Conservation (phyloP, 2,888 invertebrate species). For the Caenorhabditis sp. region DNA sequence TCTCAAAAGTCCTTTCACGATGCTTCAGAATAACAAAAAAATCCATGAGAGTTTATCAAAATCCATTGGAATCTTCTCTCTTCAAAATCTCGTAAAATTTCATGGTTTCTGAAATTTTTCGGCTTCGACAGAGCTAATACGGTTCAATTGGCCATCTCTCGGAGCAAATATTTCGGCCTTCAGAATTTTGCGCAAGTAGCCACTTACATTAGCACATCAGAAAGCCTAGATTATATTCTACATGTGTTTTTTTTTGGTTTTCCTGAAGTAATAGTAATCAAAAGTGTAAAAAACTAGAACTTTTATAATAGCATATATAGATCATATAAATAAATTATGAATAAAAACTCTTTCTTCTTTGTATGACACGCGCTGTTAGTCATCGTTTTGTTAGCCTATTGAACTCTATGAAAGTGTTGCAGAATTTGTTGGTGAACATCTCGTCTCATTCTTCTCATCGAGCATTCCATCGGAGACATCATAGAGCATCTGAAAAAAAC, state of each 20-base stretch:
- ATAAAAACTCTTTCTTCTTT: conserved; percentile 9
- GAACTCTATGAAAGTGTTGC: conserved; percentile 30
- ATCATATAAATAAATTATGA: conserved; percentile 15
- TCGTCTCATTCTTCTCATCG: conserved; percentile 68
- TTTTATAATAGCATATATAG: conserved; percentile 3
- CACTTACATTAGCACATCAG: too few relatives aligned
- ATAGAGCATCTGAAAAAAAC: conserved; percentile 63
- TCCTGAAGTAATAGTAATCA: background rate
- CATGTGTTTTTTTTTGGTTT: background rate
- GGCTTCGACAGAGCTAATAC: too few relatives aligned
- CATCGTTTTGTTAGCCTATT: background rate
- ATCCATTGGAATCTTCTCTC: too few relatives aligned
- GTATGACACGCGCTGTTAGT: background rate
- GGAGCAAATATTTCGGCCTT: too few relatives aligned
- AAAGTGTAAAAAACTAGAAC: background rate
- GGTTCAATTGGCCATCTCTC: too few relatives aligned
- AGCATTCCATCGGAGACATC: conserved; percentile 56
- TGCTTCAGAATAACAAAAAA: too few relatives aligned
- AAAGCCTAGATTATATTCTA: too few relatives aligned
- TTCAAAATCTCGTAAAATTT: too few relatives aligned
- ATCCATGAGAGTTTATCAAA: too few relatives aligned
- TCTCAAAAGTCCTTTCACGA: too few relatives aligned
- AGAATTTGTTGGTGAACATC: conserved; percentile 68
- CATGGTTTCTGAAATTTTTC: too few relatives aligned
- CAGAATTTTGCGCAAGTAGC: too few relatives aligned